Evolutionary conservation across 2,113 vertebrate genomes (phyloP), one percentile per base, ranked within the genome.

Genomic region (Vanacampus margaritifer): DNA sequence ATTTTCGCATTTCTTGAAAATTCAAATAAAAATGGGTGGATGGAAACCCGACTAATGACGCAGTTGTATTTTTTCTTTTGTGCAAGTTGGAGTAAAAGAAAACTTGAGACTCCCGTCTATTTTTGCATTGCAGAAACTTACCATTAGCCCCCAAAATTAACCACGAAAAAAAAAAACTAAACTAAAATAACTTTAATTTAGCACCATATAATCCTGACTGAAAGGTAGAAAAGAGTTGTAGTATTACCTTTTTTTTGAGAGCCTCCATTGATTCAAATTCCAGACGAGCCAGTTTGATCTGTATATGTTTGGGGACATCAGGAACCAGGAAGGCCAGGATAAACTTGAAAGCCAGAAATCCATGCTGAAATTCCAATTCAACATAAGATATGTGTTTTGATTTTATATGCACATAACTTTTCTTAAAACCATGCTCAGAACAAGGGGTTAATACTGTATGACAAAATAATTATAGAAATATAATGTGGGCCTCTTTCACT

Each of bases 241-340:
- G 23, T 21, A 21, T 64, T 46, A 64, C 43, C 43, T 64, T 64
- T 28, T 64, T 64, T 26, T 64, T 64, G n/a, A 64, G 43, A 23
- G 62, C 62, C 24, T 64, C 62, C 62, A 64, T 26, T 3, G 62
- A 64, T 45, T 46, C 62, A 26, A 64, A 64, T 14, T 64, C 62
- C 37, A 46, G 62, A 64, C 62, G 43, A 45, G 41, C 23, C 39
- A 64, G 62, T 64, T 64, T 64, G 6, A 64, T 41, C 17, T 48
- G 41, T 3, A 64, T 64, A 23, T 64, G 62, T 48, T 64, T 48
- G 43, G 62, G 62, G 32, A 64, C 24, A 24, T 64, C 43, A 32
- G 62, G 43, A 28, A 64, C 43, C 23, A 64, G 26, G 62, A 64
- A 64, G 16, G 41, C 26, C 26, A 64, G 43, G 43, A 64, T 32